A percentile compares a stretch with the other conserved stretches of the same genome.
phyloP scores from a whole-genome alignment of 2,888 invertebrate species.

The Apodemia zela region DNA sequence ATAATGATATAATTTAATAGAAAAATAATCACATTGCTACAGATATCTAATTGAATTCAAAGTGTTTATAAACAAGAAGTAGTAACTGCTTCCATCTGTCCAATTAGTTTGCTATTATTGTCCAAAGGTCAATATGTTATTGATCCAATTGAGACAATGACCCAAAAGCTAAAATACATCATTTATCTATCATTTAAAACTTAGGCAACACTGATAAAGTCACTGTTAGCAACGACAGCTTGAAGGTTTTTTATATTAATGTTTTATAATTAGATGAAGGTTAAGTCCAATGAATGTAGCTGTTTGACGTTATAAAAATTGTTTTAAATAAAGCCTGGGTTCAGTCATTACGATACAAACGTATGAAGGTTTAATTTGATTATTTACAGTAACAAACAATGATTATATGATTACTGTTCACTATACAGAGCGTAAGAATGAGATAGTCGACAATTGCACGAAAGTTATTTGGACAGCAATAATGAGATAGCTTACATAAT shows the following conservation, averaged over 20 bases:
- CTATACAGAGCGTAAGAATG: not conserved
- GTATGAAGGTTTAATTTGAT: not conserved
- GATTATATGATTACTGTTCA: not conserved
- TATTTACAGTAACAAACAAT: not conserved
- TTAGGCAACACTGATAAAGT: not conserved
- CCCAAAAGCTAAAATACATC: not conserved
- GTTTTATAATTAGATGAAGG: conserved; percentile 70
- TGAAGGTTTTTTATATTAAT: not conserved
- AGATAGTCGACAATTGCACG: not conserved
- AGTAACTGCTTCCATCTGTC: conserved; percentile 19
- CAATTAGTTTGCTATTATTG: conserved; percentile 28
- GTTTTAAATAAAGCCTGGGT: not conserved
- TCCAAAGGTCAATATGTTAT: conserved; percentile 38
- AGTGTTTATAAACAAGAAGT: too few relatives aligned
- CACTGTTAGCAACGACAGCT: not conserved
- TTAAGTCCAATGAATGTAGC: conserved; percentile 35
- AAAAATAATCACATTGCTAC: too few relatives aligned
- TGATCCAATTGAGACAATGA: conserved; percentile 21
- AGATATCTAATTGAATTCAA: too few relatives aligned
- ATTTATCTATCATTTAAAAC: not conserved
- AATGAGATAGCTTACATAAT: not conserved
- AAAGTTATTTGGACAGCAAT: not conserved
- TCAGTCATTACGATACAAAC: not conserved
- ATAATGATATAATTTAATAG: too few relatives aligned
- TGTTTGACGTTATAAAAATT: not conserved